Percentiles rank a stretch among this genome's conserved stretches.
These are phyloP conservation scores for Chaitophorus viminalis DNA, from an alignment of 2,888 invertebrate genomes.

Conservation along the genomic window DNA sequence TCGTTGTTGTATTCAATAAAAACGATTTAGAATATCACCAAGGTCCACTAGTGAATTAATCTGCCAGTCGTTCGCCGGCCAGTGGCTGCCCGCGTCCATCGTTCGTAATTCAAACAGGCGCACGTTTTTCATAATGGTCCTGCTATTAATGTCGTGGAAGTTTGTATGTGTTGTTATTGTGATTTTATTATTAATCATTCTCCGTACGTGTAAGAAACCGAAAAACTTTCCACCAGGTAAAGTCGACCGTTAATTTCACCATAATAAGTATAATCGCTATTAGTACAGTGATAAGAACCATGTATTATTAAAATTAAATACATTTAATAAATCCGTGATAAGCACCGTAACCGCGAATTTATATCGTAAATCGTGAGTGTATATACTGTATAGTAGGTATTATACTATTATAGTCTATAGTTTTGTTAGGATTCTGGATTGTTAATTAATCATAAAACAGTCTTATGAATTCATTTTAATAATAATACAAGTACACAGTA, in stretches of 20 bases:
- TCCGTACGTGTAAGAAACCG: constrained; percentile 37
- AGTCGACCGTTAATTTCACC: not conserved
- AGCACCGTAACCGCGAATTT: no score
- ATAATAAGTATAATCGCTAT: no score
- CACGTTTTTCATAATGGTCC: not conserved
- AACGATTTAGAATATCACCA: not conserved
- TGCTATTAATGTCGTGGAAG: constrained; percentile 15
- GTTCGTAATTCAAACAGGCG: not conserved
- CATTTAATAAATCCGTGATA: no score
- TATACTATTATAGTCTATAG: no score
- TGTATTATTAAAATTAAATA: no score
- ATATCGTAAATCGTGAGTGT: not conserved
- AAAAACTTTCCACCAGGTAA: constrained; percentile 59
- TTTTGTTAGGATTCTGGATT: no score
- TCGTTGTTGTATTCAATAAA: not conserved
- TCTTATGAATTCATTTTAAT: no score
- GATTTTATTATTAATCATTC: not conserved
- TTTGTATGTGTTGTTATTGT: not conserved
- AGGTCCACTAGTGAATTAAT: not conserved
- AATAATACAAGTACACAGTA: no score
- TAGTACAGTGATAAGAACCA: no score
- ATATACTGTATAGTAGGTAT: no score
- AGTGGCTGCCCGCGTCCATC: not conserved
- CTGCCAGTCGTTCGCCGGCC: constrained; percentile 5
- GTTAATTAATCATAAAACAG: no score